Base-by-base conservation (phyloP, 23 tunicate genomes). In the Diplosoma virens region DNA sequence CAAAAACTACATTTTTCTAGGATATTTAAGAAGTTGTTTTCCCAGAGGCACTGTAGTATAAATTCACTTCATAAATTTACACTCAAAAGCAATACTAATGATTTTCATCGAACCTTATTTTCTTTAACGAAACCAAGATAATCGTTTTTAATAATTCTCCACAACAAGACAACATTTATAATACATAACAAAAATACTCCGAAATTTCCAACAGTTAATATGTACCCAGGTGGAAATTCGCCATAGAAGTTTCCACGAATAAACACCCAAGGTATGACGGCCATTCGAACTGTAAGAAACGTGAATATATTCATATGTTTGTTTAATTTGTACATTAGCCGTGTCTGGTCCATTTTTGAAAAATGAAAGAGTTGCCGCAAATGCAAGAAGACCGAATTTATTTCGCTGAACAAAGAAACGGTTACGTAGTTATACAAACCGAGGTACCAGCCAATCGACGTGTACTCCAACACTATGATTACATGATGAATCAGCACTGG, bases 341-440 rank as follows among this genome's bases (percentile, higher is more conserved):
- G 37, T 5, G n/a, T 53, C 5, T 68, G 53, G n/a, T 17, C 0
- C 6, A 67, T 27, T 18, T 41, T 29, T 4, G 79, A 34, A n/a
- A 81, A 25, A 0, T 60, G 68, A 54, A 70, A 54, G 11, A 81
- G 68, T 33, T 71, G 79, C 7, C 86, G 79, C 17, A 71, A 18
- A 41, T 81, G 86, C 25, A 81, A 71, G 27, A 72, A 81, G 1
- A 71, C 64, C 0, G 86, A 47, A 37, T 81, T 81, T 21, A 81
- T 58, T 72, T 81, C 86, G 27, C 77, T 59, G 4, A 30, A 36
- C 32, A 81, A 37, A 18, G 86, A 67, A 7, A 81, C 58, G n/a
- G 73, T 59, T 28, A 68, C 53, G 36, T 9, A 68, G 36, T 68
- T 68, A 23, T 68, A 36, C 4, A 5, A 68, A 4, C 21, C 7